Evolutionary conservation across 1,140 invertebrate genomes (phyloP).

Genomic region (Chironomus tepperi): DNA sequence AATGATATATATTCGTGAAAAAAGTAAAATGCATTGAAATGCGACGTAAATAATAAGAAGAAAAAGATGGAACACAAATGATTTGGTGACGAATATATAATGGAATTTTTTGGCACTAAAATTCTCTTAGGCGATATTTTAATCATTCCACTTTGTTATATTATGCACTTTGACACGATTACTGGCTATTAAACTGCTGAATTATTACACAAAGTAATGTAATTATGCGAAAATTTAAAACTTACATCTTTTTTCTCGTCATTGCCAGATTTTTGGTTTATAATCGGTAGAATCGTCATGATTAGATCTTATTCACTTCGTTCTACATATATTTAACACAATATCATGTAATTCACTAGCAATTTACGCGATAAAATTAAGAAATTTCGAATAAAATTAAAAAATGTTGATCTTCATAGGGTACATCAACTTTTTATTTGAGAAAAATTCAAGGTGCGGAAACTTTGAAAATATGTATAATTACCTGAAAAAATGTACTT

Average conservation of each 20-base stretch:
- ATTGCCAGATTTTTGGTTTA: slow-evolving; percentile 7
- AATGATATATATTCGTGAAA: neutral
- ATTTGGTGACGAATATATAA: slow-evolving; percentile 17
- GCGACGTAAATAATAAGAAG: slow-evolving; percentile 20
- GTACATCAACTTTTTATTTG: no score
- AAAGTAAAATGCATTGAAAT: slow-evolving; percentile 13
- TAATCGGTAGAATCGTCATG: neutral
- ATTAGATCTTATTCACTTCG: neutral
- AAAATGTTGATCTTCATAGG: no score
- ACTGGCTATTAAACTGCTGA: neutral
- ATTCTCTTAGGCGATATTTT: neutral
- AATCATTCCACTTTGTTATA: neutral
- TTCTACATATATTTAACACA: neutral
- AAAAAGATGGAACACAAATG: slow-evolving; percentile 11
- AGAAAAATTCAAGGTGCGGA: no score
- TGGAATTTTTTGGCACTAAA: neutral
- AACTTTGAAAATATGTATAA: no score
- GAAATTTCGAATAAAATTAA: neutral
- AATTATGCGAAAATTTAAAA: neutral
- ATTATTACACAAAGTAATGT: neutral
- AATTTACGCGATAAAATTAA: neutral
- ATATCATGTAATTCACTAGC: neutral
- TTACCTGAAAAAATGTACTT: no score
- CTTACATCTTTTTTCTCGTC: slow-evolving; percentile 3
- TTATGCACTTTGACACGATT: neutral